Base-by-base conservation (phyloP, 2,113 vertebrate species). In the Brachypteracias leptosomus region DNA sequence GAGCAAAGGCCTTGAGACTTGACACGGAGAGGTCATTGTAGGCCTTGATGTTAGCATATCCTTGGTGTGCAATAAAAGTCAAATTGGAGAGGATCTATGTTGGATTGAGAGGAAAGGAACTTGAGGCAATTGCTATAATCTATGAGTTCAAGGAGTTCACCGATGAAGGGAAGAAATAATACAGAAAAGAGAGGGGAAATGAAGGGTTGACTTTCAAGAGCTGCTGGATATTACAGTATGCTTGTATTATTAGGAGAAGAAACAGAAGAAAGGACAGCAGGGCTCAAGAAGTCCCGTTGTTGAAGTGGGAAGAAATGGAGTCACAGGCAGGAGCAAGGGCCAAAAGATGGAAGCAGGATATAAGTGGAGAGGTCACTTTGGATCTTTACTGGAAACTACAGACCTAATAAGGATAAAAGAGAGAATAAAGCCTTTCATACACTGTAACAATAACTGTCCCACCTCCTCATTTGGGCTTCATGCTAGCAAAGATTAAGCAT, bases 1-100 rank as follows among this genome's bases (percentile, higher is more conserved):
- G 89, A 92, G 94, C 89, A 97, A 96, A 96, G 95, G 93, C 89
- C 91, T 33, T 89, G 89, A 78, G 68, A 68, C 61, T 81, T 93
- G 95, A 95, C 90, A 77, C 86, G 68, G 63, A 93, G 52, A 92
- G 95, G 95, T 97, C 95, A 95, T 85, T 57, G 70, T 54, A 81
- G 73, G 52, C 89, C 95, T 97, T 97, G 93, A 95, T 94, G 89
- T 95, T 78, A 75, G 10, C 15, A 36, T 78, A 63, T 72, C 77
- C 61, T 87, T 75, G 65, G 57, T 57, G 91, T 4, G 19, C 80
- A 92, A 78, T 54, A 57, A 29, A 84, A 94, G 70, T 40, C 52
- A 92, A 89, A 89, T 78, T 78, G 76, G 54, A 76, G 57, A 68
- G 44, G 11, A 44, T 78, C 84, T 94, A 2, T 71, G 94, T 9